Conservation (phyloP, 2,113 vertebrate species). For the Gobio gobio region DNA sequence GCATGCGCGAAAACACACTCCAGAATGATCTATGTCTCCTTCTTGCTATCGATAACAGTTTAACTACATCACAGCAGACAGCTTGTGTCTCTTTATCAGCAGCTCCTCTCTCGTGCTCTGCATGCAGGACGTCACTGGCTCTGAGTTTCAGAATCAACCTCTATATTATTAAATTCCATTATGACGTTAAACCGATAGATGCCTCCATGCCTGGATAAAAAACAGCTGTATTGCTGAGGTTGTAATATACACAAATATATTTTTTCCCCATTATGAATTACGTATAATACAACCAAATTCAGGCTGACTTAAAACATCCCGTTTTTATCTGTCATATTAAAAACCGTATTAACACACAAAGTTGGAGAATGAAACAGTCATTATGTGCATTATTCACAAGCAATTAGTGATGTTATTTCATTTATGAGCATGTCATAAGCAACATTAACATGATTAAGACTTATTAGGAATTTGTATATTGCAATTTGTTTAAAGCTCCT, state of each 20-base stretch:
- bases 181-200: background rate
- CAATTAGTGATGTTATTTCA: slow-evolving; percentile 12
- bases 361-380: slow-evolving; percentile 27
- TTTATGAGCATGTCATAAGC: slow-evolving; percentile 32
- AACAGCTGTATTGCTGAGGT: background rate
- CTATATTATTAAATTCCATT: background rate
- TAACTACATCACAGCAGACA: slow-evolving; percentile 55
- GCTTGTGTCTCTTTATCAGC: slow-evolving; percentile 46
- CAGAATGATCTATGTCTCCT: slow-evolving; percentile 59
- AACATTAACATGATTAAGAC: slow-evolving; percentile 11
- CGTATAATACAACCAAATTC: background rate
- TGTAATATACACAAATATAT: background rate
- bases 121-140: background rate
- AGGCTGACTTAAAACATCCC: background rate
- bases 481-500: slow-evolving; percentile 13
- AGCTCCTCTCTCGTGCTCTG: slow-evolving; percentile 15
- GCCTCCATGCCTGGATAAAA: background rate
- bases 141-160: slow-evolving; percentile 10
- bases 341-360: background rate
- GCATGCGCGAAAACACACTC: slow-evolving; percentile 46
- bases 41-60: slow-evolving; percentile 60
- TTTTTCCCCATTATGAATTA: background rate
- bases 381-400: slow-evolving; percentile 38
- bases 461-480: background rate
- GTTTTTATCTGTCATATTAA: slow-evolving; percentile 3